Base-by-base conservation (phyloP, 2,797 vertebrate species). In the Melanotaenia parkinsoni region DNA sequence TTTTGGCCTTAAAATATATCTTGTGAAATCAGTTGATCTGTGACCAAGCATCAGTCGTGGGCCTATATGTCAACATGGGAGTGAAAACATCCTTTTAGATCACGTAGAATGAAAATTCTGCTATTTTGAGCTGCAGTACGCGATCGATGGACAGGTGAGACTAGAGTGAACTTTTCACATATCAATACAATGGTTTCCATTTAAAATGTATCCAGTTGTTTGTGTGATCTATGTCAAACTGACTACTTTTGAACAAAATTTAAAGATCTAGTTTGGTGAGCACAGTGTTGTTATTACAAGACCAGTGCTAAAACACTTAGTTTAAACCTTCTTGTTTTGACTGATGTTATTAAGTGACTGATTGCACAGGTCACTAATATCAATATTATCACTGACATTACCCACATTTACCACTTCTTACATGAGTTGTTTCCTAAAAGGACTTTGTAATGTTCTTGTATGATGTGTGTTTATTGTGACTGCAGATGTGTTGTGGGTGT, bases 381-480 rank as follows among this genome's bases (percentile, higher is more conserved):
- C 40, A 16, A 40, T 40, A 16, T 9, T 14, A 5, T 43, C 45
- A 20, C 22, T 26, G 22, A 5, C 10, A 53, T 22, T 9, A 50
- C 45, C 18, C 16, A 47, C 20, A 12, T 26, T 26, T 26, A 24
- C 22, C 7, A 53, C 51, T 26, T 24, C 22, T 26, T 22, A 53
- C 11, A 3, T 4, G 5, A 24, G 20, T 53, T 1, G 50, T 53
- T 53, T 26, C 11, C 11, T 26, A 0, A 22, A 26, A 13, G 9
- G 30, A 38, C 24, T 28, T 61, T 22, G 2, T 32, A 4, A 79
- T 58, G 37, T 38, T 2, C 20, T 26, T 26, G 16, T 84, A 72
- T 69, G 12, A 8, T 66, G 12, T 62, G 40, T 53, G 26, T 60
- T 83, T 72, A 64, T 58, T 67, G 63, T 51, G 67, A 76, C 67